Base-by-base conservation (phyloP, 2,797 vertebrate species). In the Cyclopterus lumpus region DNA sequence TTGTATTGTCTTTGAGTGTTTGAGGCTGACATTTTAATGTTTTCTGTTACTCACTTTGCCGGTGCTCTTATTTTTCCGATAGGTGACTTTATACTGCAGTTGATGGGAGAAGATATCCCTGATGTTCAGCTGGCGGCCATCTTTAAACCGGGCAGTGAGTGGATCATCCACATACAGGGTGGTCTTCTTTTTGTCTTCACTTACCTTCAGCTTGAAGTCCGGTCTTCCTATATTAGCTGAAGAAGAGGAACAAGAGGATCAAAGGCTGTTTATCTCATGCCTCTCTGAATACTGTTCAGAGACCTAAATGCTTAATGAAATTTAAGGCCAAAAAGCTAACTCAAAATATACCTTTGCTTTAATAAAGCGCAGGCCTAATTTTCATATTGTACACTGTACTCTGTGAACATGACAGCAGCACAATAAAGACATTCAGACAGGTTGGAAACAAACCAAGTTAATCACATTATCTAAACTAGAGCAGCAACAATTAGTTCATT, bases 191-290 rank as follows among this genome's bases (percentile, higher is more conserved):
- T 87, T 58, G 59, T 93, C 90, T 2, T 86, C 82, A 11, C 84
- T 91, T 40, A 95, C 94, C n/a, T 92, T 76, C 75, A 97, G 67
- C 68, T 83, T 85, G 82, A 86, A 94, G 81, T 92, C 60, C 0
- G 96, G 97, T 78, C 71, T 91, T 76, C 95, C 94, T 0, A 99
- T 94, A 8, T 89, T 69, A 75, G 97, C 98, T 99, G 79, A 76
- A 82, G 82, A 30, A 3, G 15, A 30, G 3, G 15, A 24, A 67
- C 2, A 59, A 49, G 30, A 12, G 8, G 66, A 2, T 16, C 32
- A 63, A 48, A 51, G 18, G 7, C 10, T 16, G 28, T 15, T 38
- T 5, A 16, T n/a, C 34, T 40, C 46, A 53, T 49, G n/a, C 3
- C 18, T 44, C 2, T 11, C 24, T 64, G 46, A 28, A n/a, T 24